Percentiles rank a stretch among this genome's conserved stretches.
phyloP scores from a whole-genome alignment of 2,888 invertebrate genomes.

The Drosophila dives region DNA sequence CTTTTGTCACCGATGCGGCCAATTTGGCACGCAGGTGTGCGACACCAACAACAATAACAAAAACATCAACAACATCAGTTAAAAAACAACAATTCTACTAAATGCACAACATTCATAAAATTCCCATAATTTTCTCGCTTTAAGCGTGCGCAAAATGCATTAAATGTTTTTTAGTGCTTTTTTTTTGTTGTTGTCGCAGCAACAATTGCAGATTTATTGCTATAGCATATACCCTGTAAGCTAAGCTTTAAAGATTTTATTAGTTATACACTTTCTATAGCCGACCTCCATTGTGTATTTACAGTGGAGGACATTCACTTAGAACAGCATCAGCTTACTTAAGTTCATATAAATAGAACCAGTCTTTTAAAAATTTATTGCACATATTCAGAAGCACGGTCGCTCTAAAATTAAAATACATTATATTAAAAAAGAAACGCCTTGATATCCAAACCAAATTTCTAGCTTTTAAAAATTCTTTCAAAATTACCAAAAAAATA shows the following conservation, averaged over 20 bases:
- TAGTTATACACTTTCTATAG: background rate
- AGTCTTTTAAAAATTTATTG: background rate
- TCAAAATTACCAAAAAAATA: no score
- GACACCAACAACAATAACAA: slow-evolving; percentile 36
- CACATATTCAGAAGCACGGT: no score
- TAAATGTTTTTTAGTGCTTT: slow-evolving; percentile 47
- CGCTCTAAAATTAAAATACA: no score
- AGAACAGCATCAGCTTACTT: no score
- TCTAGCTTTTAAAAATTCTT: no score
- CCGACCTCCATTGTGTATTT: background rate
- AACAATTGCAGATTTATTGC: slow-evolving; percentile 29
- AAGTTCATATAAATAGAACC: no score
- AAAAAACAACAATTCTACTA: slow-evolving; percentile 30
- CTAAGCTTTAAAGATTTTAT: background rate
- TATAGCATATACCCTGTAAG: slow-evolving; percentile 38
- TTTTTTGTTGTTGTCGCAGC: slow-evolving; percentile 29
- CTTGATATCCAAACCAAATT: no score
- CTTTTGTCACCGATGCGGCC: slow-evolving; percentile 65
- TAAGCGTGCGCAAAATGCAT: slow-evolving; percentile 72
- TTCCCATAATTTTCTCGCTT: slow-evolving; percentile 71
- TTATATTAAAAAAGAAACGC: no score
- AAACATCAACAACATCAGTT: slow-evolving; percentile 17
- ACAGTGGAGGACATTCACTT: no score
- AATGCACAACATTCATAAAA: slow-evolving; percentile 49
- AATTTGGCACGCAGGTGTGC: slow-evolving; percentile 77